Evolutionary conservation across 2,888 invertebrate species (phyloP), one percentile per base, ranked within the genome.

Genomic region (Drosophila helvetica): DNA sequence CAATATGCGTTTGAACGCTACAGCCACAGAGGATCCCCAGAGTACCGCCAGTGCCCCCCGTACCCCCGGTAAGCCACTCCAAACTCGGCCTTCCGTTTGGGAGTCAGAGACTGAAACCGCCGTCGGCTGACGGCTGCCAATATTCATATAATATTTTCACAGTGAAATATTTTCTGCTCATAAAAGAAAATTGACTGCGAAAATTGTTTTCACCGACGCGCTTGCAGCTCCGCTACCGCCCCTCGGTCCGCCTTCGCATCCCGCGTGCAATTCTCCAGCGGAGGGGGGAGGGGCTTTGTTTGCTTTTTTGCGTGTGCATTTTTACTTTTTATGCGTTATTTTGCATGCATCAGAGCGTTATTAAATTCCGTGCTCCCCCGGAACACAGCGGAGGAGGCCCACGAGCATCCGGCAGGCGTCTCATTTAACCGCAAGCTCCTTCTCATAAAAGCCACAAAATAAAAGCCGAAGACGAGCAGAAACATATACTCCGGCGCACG

Each of bases 171-270:
- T 83, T 80, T 91, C 51, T 77, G 75, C 75, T 88, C 84, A 89
- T 85, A 85, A 85, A 69, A 89, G 78, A 85, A 86, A 89, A 85
- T 89, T 85, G 85, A 89, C 88, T 89, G 86, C 88, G 84, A 88
- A 85, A 89, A 85, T 89, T 89, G 80, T 88, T 88, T 66, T 85
- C 75, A 74, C 86, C 78, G 71, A 69, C 70, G 81, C 84, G 60
- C 59, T 75, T 81, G 78, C 66, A 68, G 67, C 74, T 63, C 61
- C 38, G 62, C 80, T 58, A 72, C 73, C 67, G 68, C 72, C 27
- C 6, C 33, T 6, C 64, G 19, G 42, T 33, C 27, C 18, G 54
- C 30, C 15, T 50, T 48, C 15, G 22, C 38, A 18, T 53, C 10
- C 52, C 30, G 46, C 17, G 18, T 51, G 38, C 52, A 54, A 46